Base-by-base conservation (phyloP, 1,140 invertebrate genomes). In the Papilio polyxenes region DNA sequence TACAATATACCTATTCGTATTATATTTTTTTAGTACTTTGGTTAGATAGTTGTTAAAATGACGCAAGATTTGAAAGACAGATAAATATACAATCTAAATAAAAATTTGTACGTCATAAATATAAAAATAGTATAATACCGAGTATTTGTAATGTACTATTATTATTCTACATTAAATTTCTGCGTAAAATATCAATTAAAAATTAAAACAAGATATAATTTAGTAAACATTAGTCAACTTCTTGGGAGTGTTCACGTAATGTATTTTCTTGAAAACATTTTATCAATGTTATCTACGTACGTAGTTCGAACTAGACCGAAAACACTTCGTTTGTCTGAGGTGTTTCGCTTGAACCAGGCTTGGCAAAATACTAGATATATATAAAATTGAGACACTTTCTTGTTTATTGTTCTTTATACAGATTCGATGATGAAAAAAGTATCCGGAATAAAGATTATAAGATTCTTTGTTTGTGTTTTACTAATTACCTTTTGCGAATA, bases 281-380 rank as follows among this genome's bases (percentile, higher is more conserved):
- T 72, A 72, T 72, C 65, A 15, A 37, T 59, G 23, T 65, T 69
- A 65, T 80, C 78, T 80, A 69, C 78, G 9, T 80, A 69, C 78
- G 78, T 80, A 65, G 10, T 79, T 65, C 59, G 78, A 44, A 59
- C 51, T 37, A 65, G 78, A 31, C 56, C 37, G 37, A 51, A 69
- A 77, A 31, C 23, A 31, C 15, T 59, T 65, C 44, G 59, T n/a
- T 44, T 79, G 7, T 79, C 40, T 17, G 20, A 51, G 10, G 40
- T 48, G 48, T 80, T 44, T 20, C n/a, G 77, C 77, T 62, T 8
- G 7, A 40, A 65, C 56, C 37, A 56, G 78, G 56, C 75, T 77
- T 77, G 48, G 49, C 75, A 7, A 51, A 31, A 31, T 31, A 77
- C n/a, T 77, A 37, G 20, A 3, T 56, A 37, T 4, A 53, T 53